Base-by-base conservation (phyloP, 2,888 invertebrate genomes). In the Neoaliturus tenellus region DNA sequence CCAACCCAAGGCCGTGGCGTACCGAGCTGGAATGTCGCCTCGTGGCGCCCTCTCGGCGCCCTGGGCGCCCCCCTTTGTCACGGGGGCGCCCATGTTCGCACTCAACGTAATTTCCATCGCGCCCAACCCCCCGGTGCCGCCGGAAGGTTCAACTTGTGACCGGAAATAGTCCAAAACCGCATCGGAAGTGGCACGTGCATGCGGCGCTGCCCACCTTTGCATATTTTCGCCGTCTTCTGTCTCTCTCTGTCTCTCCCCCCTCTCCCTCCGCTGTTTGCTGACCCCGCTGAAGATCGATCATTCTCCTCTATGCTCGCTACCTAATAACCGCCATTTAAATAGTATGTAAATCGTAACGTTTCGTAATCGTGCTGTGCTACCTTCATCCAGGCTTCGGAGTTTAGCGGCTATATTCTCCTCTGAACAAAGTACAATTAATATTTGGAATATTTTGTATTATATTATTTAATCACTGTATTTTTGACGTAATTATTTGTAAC, bases 101-200 rank as follows among this genome's bases (percentile, higher is more conserved):
- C 73, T 17, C 44, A 10, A 10, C 20, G 25, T 28, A 41, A 71
- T 81, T 81, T 71, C n/a, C 67, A 31, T 17, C 33, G 5, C 17
- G 8, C 69, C 25, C 20, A 31, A 69, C 41, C 48, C 69, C 0
- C 20, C 25, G 55, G 75, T 39, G 10, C 17, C 23, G 10, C 10
- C 14, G 3, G 12, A 6, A 10, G 51, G 55, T 31, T 33, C 73
- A 14, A 8, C 4, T 23, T 6, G 0, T 20, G 35, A 62, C 75
- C 80, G 81, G 81, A 82, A 58, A n/a, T 28, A 6, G n/a, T 28
- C 25, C 20, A 44, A 80, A 62, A 67, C 69, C 23, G 41, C 73
- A 75, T 51, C 81, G 69, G 48, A 81, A 81, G 35, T 81, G 81
- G 28, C 81, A 81, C 69, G 81, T 81, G 81, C 51, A 71, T 81